phyloP scores from a whole-genome alignment of 1,140 invertebrate genomes.

The Aporrectodea caliginosa region DNA sequence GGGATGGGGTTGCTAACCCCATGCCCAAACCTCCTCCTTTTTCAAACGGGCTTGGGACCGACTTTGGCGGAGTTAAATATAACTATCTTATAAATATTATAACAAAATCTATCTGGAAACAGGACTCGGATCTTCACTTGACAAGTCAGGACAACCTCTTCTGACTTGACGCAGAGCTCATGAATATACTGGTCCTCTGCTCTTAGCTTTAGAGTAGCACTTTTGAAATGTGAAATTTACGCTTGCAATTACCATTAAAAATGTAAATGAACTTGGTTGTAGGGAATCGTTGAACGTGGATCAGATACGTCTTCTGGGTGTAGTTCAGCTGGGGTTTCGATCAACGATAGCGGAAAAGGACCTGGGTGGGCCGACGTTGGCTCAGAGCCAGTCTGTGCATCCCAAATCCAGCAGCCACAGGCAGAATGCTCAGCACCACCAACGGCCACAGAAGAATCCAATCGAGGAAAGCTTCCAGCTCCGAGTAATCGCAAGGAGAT shows the following conservation, averaged over 20 bases:
- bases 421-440: background rate
- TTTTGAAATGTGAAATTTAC: no score
- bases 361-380: background rate
- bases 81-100: no score
- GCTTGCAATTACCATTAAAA: background rate
- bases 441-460: no score
- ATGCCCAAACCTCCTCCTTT: no score
- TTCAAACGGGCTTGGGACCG: no score
- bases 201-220: no score
- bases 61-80: no score
- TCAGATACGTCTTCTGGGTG: background rate
- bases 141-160: background rate
- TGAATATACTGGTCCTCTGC: background rate
- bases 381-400: background rate
- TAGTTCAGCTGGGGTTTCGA: background rate
- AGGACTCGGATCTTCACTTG: no score
- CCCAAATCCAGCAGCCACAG: background rate
- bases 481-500: no score
- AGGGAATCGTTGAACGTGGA: background rate
- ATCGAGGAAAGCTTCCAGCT: no score
- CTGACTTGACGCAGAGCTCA: background rate
- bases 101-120: no score
- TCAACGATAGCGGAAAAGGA: background rate
- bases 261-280: background rate
- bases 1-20: no score